Percentiles rank a stretch among this genome's conserved stretches.
These are phyloP conservation scores for Thera britannica DNA, from an alignment of 2,888 invertebrate species.

Conservation along the genomic window DNA sequence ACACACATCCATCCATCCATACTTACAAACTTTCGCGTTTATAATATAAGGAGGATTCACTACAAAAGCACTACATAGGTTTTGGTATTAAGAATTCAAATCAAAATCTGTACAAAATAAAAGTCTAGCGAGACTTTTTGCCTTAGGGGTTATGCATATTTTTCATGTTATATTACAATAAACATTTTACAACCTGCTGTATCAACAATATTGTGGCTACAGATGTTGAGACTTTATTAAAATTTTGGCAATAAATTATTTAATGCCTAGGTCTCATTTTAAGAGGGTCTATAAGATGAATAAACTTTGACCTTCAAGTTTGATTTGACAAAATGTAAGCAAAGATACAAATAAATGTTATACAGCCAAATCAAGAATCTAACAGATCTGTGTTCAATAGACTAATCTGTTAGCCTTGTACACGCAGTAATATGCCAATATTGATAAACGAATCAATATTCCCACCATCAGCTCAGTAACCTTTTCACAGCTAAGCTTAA, in stretches of 20 bases:
- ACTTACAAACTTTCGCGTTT: no score
- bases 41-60: no score
- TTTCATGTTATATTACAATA: not conserved
- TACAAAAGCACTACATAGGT: no score
- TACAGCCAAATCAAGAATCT: not conserved
- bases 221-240: slow-evolving; percentile 29
- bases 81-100: no score
- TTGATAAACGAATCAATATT: slow-evolving; percentile 72
- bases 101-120: no score
- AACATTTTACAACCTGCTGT: slow-evolving; percentile 10
- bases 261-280: slow-evolving; percentile 8
- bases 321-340: not conserved
- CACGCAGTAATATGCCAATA: slow-evolving; percentile 62
- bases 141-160: not conserved
- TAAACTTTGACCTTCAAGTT: slow-evolving; percentile 9
- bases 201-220: slow-evolving; percentile 20
- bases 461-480: slow-evolving; percentile 64
- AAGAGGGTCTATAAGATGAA: slow-evolving; percentile 13
- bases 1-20: no score
- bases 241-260: slow-evolving; percentile 29
- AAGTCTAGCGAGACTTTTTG: no score
- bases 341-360: not conserved
- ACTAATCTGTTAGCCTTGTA: slow-evolving; percentile 20
- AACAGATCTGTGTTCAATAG: slow-evolving; percentile 9
- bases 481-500: slow-evolving; percentile 61